A percentile compares a stretch with the other conserved stretches of the same genome.
phyloP scores from a whole-genome alignment of 2,113 vertebrate genomes.

The Lota lota region DNA sequence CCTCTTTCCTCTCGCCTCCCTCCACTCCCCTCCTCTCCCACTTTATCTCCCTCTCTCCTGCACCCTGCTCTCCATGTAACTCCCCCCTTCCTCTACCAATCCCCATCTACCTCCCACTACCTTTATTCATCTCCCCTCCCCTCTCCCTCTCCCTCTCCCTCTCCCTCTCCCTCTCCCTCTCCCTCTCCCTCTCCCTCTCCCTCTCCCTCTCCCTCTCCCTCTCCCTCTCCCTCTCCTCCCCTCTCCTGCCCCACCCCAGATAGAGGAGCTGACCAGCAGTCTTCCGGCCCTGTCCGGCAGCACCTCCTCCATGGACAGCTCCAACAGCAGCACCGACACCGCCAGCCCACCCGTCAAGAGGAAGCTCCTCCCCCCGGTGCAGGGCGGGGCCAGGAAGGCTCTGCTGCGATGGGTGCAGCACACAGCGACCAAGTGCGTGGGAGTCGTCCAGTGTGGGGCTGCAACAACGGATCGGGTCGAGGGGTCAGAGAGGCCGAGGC shows the following conservation, averaged over 20 bases:
- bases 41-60: too few species aligned
- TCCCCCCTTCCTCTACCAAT: too few species aligned
- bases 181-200: neutral
- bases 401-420: conserved; percentile 94
- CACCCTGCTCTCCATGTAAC: too few species aligned
- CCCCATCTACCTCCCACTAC: too few species aligned
- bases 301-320: conserved; percentile 87
- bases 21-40: too few species aligned
- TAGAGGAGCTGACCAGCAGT: conserved; percentile 93
- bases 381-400: conserved; percentile 89
- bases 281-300: conserved; percentile 85
- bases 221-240: neutral
- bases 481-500: too few species aligned
- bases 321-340: conserved; percentile 82
- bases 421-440: conserved; percentile 85
- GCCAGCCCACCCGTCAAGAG: conserved; percentile 90
- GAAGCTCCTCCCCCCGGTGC: conserved; percentile 83
- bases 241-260: conserved; percentile 65
- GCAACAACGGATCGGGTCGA: too few species aligned
- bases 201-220: neutral
- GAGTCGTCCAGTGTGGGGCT: neutral
- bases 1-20: too few species aligned
- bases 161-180: neutral
- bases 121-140: too few species aligned
- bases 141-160: too few species aligned